These are phyloP conservation scores for Pantherophis alleghaniensis DNA, from an alignment of 2,797 vertebrate species.

Conservation along the genomic window DNA sequence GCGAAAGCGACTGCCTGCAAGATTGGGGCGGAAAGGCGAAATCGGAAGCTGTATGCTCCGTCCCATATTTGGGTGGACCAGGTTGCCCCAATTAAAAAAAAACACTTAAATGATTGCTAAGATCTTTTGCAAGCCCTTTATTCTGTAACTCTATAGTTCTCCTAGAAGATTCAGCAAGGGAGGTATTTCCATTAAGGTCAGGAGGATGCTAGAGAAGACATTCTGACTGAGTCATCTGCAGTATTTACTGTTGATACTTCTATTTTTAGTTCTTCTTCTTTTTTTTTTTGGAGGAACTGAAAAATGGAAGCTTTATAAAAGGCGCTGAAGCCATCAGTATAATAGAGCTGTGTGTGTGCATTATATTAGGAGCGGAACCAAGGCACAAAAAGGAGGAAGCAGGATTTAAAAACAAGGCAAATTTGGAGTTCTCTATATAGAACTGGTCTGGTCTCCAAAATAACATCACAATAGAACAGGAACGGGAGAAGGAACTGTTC, in stretches of 20 bases:
- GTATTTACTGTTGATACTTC: not conserved
- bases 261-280: not conserved
- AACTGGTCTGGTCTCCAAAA: not conserved
- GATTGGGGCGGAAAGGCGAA: too few relatives aligned
- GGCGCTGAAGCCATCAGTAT: too few relatives aligned
- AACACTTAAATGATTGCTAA: not conserved
- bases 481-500: not conserved
- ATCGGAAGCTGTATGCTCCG: too few relatives aligned
- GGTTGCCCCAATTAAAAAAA: not conserved
- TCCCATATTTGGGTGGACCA: not conserved
- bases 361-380: not conserved
- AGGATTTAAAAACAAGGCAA: not conserved
- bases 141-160: not conserved
- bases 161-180: not conserved
- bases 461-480: not conserved
- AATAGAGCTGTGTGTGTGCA: not conserved
- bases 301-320: not conserved
- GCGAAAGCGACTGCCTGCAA: too few relatives aligned
- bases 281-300: not conserved
- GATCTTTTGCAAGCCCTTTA: not conserved
- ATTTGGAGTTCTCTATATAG: not conserved
- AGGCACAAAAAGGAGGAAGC: not conserved
- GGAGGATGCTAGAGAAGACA: not conserved
- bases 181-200: not conserved
- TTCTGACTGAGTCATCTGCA: not conserved